Evolutionary conservation across 2,888 invertebrate genomes (phyloP).

Genomic region (Falcaria lacertinaria): DNA sequence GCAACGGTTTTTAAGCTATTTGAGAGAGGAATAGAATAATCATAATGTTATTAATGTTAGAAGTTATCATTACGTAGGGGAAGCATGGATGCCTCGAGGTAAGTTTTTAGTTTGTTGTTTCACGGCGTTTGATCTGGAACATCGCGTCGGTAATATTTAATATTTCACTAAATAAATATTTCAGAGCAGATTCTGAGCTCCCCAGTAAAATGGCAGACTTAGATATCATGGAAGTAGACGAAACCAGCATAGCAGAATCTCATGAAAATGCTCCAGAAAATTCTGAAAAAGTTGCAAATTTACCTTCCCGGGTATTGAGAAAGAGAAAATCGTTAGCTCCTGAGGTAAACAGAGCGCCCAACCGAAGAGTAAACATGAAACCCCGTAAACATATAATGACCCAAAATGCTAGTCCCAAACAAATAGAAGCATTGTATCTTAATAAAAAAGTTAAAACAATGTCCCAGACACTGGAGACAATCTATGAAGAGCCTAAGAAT

Average conservation of each 20-base stretch:
- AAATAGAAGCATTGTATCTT: constrained; percentile 77
- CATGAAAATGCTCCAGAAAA: constrained; percentile 28
- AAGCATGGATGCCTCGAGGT: constrained; percentile 47
- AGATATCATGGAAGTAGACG: constrained; percentile 66
- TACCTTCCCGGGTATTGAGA: constrained; percentile 50
- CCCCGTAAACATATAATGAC: constrained; percentile 61
- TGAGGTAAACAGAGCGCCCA: constrained; percentile 54
- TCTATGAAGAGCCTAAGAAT: constrained; percentile 81
- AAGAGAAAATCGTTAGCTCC: constrained; percentile 59
- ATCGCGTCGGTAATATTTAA: too few species aligned
- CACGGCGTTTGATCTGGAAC: too few species aligned
- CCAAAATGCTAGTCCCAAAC: constrained; percentile 61
- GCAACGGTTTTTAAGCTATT: constrained; percentile 1
- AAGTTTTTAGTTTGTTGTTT: constrained; percentile 16
- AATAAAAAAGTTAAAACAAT: constrained; percentile 76
- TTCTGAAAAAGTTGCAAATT: constrained; percentile 34
- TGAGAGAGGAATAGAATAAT: too few species aligned
- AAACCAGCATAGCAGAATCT: constrained; percentile 21
- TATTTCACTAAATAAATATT: too few species aligned
- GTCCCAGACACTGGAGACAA: constrained; percentile 80
- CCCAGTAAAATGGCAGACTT: constrained; percentile 70
- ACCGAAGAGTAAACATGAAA: constrained; percentile 70
- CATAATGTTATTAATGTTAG: not conserved
- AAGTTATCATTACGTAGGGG: not conserved
- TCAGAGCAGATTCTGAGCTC: constrained; percentile 59